Evolutionary conservation across 2,113 vertebrate genomes (phyloP).

Genomic region (Monarcha castaneiventris): DNA sequence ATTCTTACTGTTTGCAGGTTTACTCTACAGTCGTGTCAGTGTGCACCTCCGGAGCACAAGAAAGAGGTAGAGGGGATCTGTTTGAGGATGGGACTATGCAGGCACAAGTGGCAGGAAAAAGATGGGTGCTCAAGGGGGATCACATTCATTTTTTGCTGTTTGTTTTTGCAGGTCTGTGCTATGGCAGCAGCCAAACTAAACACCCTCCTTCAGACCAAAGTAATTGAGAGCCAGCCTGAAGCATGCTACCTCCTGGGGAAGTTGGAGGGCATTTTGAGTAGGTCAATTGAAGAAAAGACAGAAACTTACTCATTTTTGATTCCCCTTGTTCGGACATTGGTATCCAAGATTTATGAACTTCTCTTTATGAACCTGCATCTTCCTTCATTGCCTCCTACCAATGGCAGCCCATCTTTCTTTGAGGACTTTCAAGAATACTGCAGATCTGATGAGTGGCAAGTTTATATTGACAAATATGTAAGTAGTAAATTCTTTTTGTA

Average conservation of each 20-base stretch:
- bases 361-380: slow-evolving; percentile 97
- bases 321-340: slow-evolving; percentile 89
- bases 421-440: slow-evolving; percentile 97
- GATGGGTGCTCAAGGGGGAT: background rate
- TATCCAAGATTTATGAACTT: slow-evolving; percentile 91
- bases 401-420: slow-evolving; percentile 93
- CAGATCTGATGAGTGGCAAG: slow-evolving; percentile 89
- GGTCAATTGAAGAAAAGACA: slow-evolving; percentile 82
- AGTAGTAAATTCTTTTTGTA: slow-evolving; percentile 47
- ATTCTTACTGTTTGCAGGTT: background rate
- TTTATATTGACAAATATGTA: slow-evolving; percentile 98
- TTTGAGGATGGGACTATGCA: background rate
- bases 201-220: slow-evolving; percentile 92
- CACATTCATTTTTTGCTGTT: background rate
- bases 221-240: slow-evolving; percentile 90
- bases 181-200: slow-evolving; percentile 96
- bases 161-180: slow-evolving; percentile 83
- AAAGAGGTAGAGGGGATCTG: background rate
- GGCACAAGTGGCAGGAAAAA: background rate
- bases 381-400: slow-evolving; percentile 90
- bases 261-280: slow-evolving; percentile 87
- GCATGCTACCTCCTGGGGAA: slow-evolving; percentile 93
- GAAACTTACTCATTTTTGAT: slow-evolving; percentile 93
- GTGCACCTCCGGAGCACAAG: background rate
- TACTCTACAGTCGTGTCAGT: background rate